phyloP scores from a whole-genome alignment of 2,113 vertebrate genomes.

The Pangasianodon gigas region DNA sequence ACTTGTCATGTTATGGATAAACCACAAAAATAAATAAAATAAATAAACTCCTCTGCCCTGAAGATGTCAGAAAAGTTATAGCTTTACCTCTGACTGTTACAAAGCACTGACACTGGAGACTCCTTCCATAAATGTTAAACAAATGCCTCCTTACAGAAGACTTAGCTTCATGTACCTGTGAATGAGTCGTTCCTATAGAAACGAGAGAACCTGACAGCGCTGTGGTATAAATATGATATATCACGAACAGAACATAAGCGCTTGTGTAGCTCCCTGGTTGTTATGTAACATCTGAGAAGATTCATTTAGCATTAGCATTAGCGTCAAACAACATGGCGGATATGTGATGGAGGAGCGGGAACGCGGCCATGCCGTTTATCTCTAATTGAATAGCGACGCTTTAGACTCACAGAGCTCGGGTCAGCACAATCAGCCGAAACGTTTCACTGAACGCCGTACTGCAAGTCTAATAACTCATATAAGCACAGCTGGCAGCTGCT shows the following conservation, averaged over 20 bases:
- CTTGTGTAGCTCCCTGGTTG: not conserved
- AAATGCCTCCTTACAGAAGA: not conserved
- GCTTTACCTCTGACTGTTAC: not conserved
- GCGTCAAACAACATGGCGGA: not conserved
- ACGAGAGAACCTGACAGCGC: not conserved
- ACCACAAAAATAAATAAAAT: no score
- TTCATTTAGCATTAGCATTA: conserved; percentile 18
- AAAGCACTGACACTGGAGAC: not conserved
- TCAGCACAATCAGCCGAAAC: conserved; percentile 65
- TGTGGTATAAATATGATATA: not conserved
- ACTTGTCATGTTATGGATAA: no score
- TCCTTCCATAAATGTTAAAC: not conserved
- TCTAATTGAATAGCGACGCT: conserved; percentile 66
- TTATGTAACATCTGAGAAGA: not conserved
- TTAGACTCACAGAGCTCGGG: conserved; percentile 55
- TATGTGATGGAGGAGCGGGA: conserved; percentile 56
- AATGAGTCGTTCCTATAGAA: not conserved
- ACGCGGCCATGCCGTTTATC: conserved; percentile 59
- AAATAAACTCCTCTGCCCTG: no score
- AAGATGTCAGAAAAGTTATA: not conserved
- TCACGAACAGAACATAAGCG: not conserved
- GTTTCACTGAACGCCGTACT: conserved; percentile 69
- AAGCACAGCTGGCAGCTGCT: conserved; percentile 61
- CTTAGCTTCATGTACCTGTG: not conserved
- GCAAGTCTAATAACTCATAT: conserved; percentile 69